These are phyloP conservation scores for Conopomorpha cramerella DNA, from an alignment of 1,140 invertebrate species.

Conservation along the genomic window DNA sequence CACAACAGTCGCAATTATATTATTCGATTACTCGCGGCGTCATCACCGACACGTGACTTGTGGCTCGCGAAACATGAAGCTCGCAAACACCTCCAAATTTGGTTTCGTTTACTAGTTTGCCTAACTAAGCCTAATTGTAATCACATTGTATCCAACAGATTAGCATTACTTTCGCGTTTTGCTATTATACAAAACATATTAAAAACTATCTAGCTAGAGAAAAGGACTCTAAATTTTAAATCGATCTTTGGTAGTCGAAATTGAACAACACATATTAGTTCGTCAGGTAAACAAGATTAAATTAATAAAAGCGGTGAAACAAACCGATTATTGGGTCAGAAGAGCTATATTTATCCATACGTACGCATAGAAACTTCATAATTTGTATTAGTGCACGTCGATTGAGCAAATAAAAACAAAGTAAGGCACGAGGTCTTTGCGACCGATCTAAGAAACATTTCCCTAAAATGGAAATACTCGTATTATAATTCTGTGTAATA, in stretches of 20 bases:
- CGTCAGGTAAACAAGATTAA: too few species aligned
- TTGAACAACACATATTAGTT: conserved; percentile 36
- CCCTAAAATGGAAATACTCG: background rate
- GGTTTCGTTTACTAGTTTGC: conserved; percentile 13
- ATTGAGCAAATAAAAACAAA: conserved; percentile 43
- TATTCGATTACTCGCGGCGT: too few species aligned
- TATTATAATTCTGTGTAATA: background rate
- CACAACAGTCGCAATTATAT: too few species aligned
- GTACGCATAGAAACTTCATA: too few species aligned
- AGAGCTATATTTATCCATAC: too few species aligned
- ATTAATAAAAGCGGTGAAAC: conserved; percentile 32
- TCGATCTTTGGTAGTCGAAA: conserved; percentile 53
- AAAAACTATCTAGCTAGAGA: conserved; percentile 43
- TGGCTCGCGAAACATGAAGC: background rate
- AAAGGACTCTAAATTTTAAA: conserved; percentile 31
- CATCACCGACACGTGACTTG: too few species aligned
- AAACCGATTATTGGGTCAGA: conserved; percentile 28
- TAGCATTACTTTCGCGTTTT: conserved; percentile 36
- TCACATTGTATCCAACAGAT: conserved; percentile 48
- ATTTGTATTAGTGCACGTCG: too few species aligned
- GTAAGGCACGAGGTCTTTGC: conserved; percentile 41
- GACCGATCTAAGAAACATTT: conserved; percentile 13
- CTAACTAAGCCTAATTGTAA: conserved; percentile 47
- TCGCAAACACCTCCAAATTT: background rate
- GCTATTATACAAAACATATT: conserved; percentile 54